These are phyloP conservation scores for Epirrhoe alternata DNA, from an alignment of 2,888 invertebrate species.

Conservation along the genomic window DNA sequence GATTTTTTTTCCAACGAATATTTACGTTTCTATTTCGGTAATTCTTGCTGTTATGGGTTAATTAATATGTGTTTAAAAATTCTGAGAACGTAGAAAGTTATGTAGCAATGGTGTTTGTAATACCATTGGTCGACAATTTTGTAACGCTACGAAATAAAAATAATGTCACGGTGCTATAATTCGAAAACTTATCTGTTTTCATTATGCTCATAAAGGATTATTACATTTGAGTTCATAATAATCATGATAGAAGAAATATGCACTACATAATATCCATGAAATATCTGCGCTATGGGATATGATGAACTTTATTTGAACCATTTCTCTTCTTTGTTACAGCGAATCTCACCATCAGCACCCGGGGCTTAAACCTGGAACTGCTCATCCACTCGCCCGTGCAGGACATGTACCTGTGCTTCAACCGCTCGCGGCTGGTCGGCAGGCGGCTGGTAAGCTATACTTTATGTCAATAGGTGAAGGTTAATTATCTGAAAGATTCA, in stretches of 20 bases:
- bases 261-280: background rate
- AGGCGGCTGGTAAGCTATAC: conserved; percentile 84
- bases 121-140: conserved; percentile 16
- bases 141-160: conserved; percentile 20
- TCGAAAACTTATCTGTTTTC: background rate
- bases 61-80: conserved; percentile 60
- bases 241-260: background rate
- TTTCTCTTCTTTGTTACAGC: conserved; percentile 80
- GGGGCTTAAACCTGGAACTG: conserved; percentile 85
- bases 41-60: conserved; percentile 64
- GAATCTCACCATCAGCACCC: conserved; percentile 88
- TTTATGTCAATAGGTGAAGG: conserved; percentile 8
- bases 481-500: background rate
- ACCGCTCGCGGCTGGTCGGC: conserved; percentile 89
- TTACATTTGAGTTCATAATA: background rate
- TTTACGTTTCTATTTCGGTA: conserved; percentile 67
- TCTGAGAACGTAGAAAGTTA: conserved; percentile 57
- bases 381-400: conserved; percentile 89
- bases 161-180: conserved; percentile 7
- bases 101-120: conserved; percentile 20
- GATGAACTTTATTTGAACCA: background rate
- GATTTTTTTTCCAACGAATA: conserved; percentile 62
- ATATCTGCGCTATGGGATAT: no score
- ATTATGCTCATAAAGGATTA: background rate
- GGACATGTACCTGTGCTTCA: conserved; percentile 91